Percentiles rank a stretch among this genome's conserved stretches.
Conservation (phyloP, 2,113 vertebrate species). For the Halcyon malimbica region DNA sequence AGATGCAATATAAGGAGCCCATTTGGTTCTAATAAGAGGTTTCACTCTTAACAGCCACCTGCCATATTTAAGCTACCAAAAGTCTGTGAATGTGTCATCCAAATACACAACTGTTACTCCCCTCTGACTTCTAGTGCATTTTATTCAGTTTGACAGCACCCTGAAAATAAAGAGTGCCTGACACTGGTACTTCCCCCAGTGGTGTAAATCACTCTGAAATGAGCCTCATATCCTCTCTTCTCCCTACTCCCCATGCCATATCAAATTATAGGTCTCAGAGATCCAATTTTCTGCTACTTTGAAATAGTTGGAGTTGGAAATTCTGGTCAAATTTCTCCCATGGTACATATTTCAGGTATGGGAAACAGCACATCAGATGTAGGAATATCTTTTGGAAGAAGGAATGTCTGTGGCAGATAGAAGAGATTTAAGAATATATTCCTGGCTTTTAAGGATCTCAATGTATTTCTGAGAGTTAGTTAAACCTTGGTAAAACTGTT, state of each 20-base stretch:
- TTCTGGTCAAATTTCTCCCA: background rate
- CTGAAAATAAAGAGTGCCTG: background rate
- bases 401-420: background rate
- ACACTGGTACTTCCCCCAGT: background rate
- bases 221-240: background rate
- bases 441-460: background rate
- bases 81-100: background rate
- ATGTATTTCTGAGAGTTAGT: background rate
- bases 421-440: background rate
- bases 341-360: background rate
- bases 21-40: background rate
- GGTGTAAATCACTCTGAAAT: background rate
- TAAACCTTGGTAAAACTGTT: background rate
- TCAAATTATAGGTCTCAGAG: background rate
- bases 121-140: background rate
- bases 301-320: background rate
- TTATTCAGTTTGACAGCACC: background rate
- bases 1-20: background rate
- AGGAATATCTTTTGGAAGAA: background rate
- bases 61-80: background rate
- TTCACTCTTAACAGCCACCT: background rate
- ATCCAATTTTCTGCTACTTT: background rate
- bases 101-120: background rate
- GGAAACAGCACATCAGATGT: background rate
- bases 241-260: fast-evolving